A percentile compares a stretch with the other conserved stretches of the same genome.
Evolutionary conservation across 2,888 invertebrate species (phyloP).

Genomic region (Sinohyriopsis cumingii): DNA sequence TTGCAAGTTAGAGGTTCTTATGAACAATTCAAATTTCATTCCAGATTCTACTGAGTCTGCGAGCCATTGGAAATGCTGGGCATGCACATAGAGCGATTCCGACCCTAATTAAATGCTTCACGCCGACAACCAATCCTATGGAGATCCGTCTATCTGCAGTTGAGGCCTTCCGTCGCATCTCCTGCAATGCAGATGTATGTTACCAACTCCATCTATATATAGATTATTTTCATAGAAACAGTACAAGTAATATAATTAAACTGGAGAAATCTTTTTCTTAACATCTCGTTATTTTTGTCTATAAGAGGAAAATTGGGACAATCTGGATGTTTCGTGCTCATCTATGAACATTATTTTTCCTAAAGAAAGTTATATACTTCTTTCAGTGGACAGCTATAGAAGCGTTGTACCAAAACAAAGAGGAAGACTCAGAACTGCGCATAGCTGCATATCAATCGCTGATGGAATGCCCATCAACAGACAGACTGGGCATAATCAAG

Average conservation of each 20-base stretch:
- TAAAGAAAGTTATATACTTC: background rate
- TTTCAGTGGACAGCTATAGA: constrained; percentile 70
- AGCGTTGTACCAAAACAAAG: constrained; percentile 81
- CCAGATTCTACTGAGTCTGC: constrained; percentile 81
- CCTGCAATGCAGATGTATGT: constrained; percentile 76
- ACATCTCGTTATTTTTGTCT: background rate
- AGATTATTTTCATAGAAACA: background rate
- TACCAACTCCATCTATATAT: too few relatives aligned
- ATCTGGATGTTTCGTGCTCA: too few relatives aligned
- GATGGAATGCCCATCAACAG: constrained; percentile 90
- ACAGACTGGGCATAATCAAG: constrained; percentile 82
- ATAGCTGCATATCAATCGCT: constrained; percentile 90
- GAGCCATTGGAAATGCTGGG: constrained; percentile 92
- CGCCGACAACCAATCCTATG: constrained; percentile 77
- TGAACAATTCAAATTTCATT: background rate
- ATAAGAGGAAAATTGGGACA: too few relatives aligned
- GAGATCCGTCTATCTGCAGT: constrained; percentile 86
- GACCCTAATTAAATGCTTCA: constrained; percentile 58
- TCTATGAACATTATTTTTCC: too few relatives aligned
- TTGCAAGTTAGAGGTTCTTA: too few relatives aligned
- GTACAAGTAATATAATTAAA: background rate
- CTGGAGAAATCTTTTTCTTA: background rate
- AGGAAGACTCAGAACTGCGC: constrained; percentile 87
- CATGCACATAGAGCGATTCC: constrained; percentile 73
- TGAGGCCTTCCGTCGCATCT: constrained; percentile 83